These are phyloP conservation scores for Diceros bicornis DNA, from an alignment of 2,797 vertebrate species.

Conservation along the genomic window DNA sequence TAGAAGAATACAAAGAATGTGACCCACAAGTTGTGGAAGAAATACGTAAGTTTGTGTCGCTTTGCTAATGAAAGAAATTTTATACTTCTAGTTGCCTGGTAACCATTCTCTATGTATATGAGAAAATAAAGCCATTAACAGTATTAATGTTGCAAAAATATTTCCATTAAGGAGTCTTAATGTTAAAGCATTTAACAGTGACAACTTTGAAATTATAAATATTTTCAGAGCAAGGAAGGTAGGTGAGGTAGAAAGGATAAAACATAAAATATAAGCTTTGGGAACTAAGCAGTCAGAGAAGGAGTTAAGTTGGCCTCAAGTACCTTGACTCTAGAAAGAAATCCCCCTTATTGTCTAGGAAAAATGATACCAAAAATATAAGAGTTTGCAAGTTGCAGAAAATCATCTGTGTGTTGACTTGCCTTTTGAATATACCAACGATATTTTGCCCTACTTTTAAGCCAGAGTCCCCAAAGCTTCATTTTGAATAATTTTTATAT, in stretches of 20 bases:
- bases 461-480: constrained; percentile 18
- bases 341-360: not conserved
- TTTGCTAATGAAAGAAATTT: not conserved
- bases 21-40: constrained; percentile 96
- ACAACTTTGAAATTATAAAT: constrained; percentile 14
- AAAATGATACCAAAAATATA: not conserved
- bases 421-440: not conserved
- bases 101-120: constrained; percentile 50
- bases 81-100: constrained; percentile 14
- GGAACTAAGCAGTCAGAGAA: not conserved
- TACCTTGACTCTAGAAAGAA: not conserved
- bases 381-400: constrained; percentile 11
- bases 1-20: constrained; percentile 96
- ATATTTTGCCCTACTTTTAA: constrained; percentile 51
- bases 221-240: constrained; percentile 33
- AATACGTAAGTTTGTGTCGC: constrained; percentile 93
- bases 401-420: not conserved
- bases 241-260: not conserved
- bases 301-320: not conserved
- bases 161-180: constrained; percentile 33
- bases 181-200: not conserved
- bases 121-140: not conserved
- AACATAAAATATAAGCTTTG: not conserved
- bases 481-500: constrained; percentile 29
- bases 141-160: not conserved